Evolutionary conservation across 2,113 vertebrate species (phyloP), one percentile per base, ranked within the genome.

Genomic region (Lichenostomus cassidix): DNA sequence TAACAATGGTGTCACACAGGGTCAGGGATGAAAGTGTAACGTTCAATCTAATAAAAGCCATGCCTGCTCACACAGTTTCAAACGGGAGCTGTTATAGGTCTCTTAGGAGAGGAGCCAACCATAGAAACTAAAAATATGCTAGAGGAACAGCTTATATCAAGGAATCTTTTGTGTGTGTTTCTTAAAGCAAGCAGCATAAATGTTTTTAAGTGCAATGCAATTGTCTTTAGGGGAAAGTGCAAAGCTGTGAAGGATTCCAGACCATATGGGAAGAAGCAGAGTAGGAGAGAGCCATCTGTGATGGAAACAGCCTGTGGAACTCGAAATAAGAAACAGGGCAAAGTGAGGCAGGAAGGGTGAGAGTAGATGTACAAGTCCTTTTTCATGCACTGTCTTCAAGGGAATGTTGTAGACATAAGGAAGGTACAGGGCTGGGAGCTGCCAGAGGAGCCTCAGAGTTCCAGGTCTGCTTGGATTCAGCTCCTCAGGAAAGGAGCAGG

Each of bases 231-330:
- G 55, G 67, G 35, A 76, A 80, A 78, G 44, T 65, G 42, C 55
- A 85, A 92, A 95, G 27, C 70, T 83, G 16, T 90, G 80, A 70
- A 91, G 49, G 39, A 64, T 86, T 94, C 62, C 91, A 90, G 76
- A 79, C 55, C 92, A 79, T 87, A 68, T 89, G 88, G 92, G 49
- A 87, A 89, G 71, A 39, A 81, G 81, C 75, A 70, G 64, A 74
- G 33, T 78, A 88, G 78, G 83, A 85, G 91, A 75, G 41, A 81
- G 33, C 79, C 87, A 80, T 89, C 90, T 87, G 78, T 9, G 10
- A 42, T 79, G 68, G 84, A 74, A 96, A 80, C 53, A 78, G 83
- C 33, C 65, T 87, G n/a, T 59, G 50, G 41, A 44, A 80, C 46
- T 90, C 28, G 60, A 73, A 94, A 59, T 69, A 73, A 80, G 71